Base-by-base conservation (phyloP, 2,888 invertebrate genomes). In the Petrolisthes manimaculis region DNA sequence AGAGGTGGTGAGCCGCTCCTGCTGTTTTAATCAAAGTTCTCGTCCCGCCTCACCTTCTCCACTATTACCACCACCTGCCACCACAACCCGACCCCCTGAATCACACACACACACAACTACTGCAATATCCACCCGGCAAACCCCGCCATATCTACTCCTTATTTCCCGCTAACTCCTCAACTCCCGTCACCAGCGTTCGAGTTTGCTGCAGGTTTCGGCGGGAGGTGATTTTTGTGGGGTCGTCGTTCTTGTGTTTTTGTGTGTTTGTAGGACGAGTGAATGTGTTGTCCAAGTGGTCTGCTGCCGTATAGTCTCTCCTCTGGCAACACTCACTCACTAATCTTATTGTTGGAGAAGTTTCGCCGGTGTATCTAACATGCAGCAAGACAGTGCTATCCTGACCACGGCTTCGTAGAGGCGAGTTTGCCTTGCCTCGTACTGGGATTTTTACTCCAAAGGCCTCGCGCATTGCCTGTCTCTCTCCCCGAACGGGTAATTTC, bases 11-110 rank as follows among this genome's bases (percentile, higher is more conserved):
- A 86, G 86, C 74, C 18, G 71, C 81, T 81, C 86, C 86, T 56
- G 86, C 86, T 86, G 86, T 81, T 86, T 86, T 86, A 86, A 86
- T 86, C 86, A 86, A 86, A 86, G 86, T 86, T 86, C 81, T 81
- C 81, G 80, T 86, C 80, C 81, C 81, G 80, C 86, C 86, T 74
- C 86, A 86, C 86, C 86, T 71, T 86, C 67, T 81, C 75, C 86
- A 81, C 81, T 71, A 81, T 86, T 86, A 86, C 86, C 86, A 86
- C 86, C 56, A 37, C 86, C 61, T 55, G 37, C 69, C 61, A 55
- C 37, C 61, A 18, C 75, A 75, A 74, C 54, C 71, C 84, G 51
- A 53, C 79, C 21, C 78, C n/a, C 37, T 37, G 37, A 37, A 37
- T 37, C 67, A 61, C 67, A 61, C 61, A 12, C 8, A 61, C 14